These are phyloP conservation scores for Girardinus metallicus DNA, from an alignment of 2,797 vertebrate species.

Conservation along the genomic window DNA sequence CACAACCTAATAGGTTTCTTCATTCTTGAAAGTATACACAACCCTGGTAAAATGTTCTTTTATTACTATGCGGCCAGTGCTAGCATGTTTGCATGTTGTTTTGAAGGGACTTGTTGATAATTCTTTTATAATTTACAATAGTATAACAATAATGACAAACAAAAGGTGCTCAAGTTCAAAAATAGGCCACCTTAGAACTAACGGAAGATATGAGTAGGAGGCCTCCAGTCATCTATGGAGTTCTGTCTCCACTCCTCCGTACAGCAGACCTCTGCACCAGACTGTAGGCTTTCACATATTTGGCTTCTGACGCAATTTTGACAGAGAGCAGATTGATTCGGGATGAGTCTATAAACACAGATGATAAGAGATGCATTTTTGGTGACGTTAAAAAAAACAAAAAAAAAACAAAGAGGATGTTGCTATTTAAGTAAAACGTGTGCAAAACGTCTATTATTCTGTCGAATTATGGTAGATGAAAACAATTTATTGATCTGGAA, in stretches of 20 bases:
- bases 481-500: not conserved
- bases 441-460: not conserved
- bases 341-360: not conserved
- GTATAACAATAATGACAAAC: no score
- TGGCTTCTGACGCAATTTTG: constrained; percentile 14
- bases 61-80: not conserved
- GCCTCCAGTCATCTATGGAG: constrained; percentile 13
- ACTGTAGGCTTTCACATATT: constrained; percentile 14
- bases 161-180: no score
- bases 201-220: not conserved
- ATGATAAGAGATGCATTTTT: not conserved
- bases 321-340: not conserved
- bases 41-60: not conserved
- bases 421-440: not conserved
- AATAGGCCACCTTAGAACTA: no score
- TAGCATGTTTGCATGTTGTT: not conserved
- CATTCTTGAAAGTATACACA: not conserved
- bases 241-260: constrained; percentile 9
- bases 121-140: not conserved
- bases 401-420: not conserved
- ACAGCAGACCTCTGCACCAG: constrained; percentile 14
- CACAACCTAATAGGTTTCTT: not conserved
- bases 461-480: not conserved
- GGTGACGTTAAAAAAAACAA: not conserved
- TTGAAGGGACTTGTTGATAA: not conserved